Percentiles rank a stretch among this genome's conserved stretches.
Conservation (phyloP, 2,797 vertebrate genomes). For the Sylvia borin region DNA sequence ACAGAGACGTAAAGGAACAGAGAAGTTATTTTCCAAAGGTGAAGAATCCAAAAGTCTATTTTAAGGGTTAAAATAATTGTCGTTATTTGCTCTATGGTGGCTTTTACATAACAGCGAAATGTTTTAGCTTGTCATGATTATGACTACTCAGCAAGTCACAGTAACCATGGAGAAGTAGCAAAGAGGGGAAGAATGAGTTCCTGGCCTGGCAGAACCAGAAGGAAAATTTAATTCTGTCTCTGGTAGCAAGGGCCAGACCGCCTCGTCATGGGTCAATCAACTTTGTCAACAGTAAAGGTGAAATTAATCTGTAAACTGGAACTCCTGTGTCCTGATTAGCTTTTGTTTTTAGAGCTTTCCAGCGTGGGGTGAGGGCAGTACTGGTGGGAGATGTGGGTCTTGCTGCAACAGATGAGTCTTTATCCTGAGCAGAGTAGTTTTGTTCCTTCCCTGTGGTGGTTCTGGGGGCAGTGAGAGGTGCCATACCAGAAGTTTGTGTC, state of each 20-base stretch:
- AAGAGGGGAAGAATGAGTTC: background rate
- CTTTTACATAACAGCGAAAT: background rate
- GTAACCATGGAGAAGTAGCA: background rate
- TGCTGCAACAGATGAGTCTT: background rate
- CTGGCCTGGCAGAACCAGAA: background rate
- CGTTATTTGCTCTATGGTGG: background rate
- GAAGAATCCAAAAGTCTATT: background rate
- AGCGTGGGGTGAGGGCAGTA: background rate
- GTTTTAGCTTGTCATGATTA: background rate
- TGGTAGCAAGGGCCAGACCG: background rate
- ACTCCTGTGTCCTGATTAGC: background rate
- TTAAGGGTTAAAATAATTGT: background rate
- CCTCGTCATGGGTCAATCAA: background rate
- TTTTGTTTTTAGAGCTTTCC: background rate
- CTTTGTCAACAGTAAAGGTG: background rate
- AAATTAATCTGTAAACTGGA: background rate
- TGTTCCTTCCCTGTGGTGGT: background rate
- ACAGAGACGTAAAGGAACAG: background rate
- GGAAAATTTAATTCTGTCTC: background rate
- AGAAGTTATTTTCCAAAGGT: background rate
- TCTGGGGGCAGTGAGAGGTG: background rate
- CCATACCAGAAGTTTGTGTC: background rate
- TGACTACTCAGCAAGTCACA: background rate
- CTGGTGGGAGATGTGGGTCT: background rate
- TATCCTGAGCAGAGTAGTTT: fast-evolving